Evolutionary conservation across 2,888 invertebrate species (phyloP), one percentile per base, ranked within the genome.

Genomic region (Patella depressa): DNA sequence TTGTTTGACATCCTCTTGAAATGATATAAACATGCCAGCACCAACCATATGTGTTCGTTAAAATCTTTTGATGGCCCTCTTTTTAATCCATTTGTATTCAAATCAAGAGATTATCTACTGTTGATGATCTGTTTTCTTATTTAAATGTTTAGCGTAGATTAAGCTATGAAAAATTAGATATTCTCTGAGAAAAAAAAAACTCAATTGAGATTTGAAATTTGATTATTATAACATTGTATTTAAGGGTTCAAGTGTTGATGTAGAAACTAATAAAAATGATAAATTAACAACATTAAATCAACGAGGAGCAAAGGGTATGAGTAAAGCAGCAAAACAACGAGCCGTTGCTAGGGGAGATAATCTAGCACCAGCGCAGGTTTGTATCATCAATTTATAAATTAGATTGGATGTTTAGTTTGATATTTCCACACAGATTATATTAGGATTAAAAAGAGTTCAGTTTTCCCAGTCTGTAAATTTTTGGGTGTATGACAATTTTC

Each of bases 321-420:
- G 88, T 3, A 79, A 86, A 53, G 86, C 85, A 53, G 89, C 88
- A n/a, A 89, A 89, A 74, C 85, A 85, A 72, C 81, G 89, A 72
- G 88, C 89, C 19, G 85, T 88, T 24, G 86, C 88, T 70, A 86
- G 89, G 75, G 85, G 85, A 73, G 85, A 84, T 19, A 83, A 83
- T 70, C 73, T 89, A 57, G 86, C 87, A 29, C 86, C 88, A 70
- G 80, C 87, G 55, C 88, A 89, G 86, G 89, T 88, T 78, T 53
- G 71, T 65, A 55, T n/a, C 15, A 45, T 45, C 45, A 57, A 19
- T 29, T 59, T 45, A 24, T 75, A n/a, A 55, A 15, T 69, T 29
- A 19, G 19, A 45, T 29, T 24, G 9, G 55, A 17, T 69, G 7
- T 53, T n/a, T 19, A 3, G 3, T 57, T 19, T 15, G 2, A 15